Evolutionary conservation across 2,113 vertebrate genomes (phyloP), one percentile per base, ranked within the genome.

Genomic region (Ceyx cyanopectus): DNA sequence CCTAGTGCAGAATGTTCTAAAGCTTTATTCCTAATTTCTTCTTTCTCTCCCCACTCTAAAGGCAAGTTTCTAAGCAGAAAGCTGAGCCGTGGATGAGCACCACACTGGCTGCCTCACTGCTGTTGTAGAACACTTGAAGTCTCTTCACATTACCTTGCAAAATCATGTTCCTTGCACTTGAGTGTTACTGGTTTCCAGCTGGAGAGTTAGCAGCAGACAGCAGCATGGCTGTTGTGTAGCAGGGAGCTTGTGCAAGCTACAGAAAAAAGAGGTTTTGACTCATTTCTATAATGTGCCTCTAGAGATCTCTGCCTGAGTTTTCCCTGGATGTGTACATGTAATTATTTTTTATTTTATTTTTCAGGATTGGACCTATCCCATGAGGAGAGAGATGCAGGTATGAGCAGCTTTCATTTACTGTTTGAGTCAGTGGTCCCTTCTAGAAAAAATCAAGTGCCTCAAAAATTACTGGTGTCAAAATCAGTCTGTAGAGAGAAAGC

Each of bases 371-470:
- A 99, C 98, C 77, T 99, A 99, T 96, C 99, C 99, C 74, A 99
- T 99, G 99, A 99, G 99, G 96, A 97, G 99, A 96, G 99, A 99
- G 77, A 99, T 99, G 99, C 99, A 99, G 99, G 99, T 99, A 98
- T 65, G 95, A 51, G 32, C 67, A 2, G 0, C n/a, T 88, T 82
- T 41, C 6, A 12, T 87, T 53, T 89, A 63, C 30, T 17, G 1
- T 85, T 85, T 58, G 53, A 81, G 13, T 51, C 32, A 4, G 0
- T 13, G 26, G 34, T 62, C 27, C 81, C 60, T n/a, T 56, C 29
- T 56, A 20, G 54, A 29, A 53, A n/a, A 51, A n/a, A 34, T 16
- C 30, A 84, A 53, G 24, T 22, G 27, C 34, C 40, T 46, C 24
- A 9, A 16, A 23, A 34, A 79, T 34, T 7, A 34, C 43, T 63